Evolutionary conservation across 1,140 invertebrate genomes (phyloP).

Genomic region (Heliconius nattereri): DNA sequence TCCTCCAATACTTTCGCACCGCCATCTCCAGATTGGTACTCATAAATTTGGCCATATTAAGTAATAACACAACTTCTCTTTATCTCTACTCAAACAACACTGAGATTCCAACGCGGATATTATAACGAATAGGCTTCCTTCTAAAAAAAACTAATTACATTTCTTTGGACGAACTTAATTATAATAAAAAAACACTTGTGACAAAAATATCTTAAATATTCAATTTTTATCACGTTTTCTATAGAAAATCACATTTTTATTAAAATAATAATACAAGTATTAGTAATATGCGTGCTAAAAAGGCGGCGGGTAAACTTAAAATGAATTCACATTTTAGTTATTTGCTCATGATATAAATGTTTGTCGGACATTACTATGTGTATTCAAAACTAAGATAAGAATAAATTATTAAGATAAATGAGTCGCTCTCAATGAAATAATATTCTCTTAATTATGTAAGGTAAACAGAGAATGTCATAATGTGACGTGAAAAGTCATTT

Average conservation of each 20-base stretch:
- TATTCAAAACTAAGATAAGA: background rate
- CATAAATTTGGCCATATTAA: slow-evolving; percentile 47
- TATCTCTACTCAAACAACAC: slow-evolving; percentile 13
- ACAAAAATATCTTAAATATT: background rate
- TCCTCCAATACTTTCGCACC: slow-evolving; percentile 54
- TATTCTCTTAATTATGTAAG: background rate
- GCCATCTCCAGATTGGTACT: slow-evolving; percentile 46
- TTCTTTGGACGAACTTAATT: slow-evolving; percentile 5
- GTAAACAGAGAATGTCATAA: background rate
- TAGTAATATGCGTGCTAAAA: background rate
- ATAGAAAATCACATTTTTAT: background rate
- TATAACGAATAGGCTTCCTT: slow-evolving; percentile 12
- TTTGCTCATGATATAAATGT: background rate
- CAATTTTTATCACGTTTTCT: background rate
- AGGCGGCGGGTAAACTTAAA: background rate
- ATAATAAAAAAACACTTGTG: background rate
- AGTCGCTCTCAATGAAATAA: background rate
- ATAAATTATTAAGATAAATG: background rate
- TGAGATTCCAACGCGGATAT: slow-evolving; percentile 18
- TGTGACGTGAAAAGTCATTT: background rate
- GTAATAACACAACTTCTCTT: slow-evolving; percentile 10
- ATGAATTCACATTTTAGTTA: background rate
- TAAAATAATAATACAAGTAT: background rate
- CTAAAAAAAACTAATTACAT: slow-evolving; percentile 22
- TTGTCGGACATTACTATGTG: background rate